Conservation (phyloP, 1,140 invertebrate genomes). For the Galleria mellonella region DNA sequence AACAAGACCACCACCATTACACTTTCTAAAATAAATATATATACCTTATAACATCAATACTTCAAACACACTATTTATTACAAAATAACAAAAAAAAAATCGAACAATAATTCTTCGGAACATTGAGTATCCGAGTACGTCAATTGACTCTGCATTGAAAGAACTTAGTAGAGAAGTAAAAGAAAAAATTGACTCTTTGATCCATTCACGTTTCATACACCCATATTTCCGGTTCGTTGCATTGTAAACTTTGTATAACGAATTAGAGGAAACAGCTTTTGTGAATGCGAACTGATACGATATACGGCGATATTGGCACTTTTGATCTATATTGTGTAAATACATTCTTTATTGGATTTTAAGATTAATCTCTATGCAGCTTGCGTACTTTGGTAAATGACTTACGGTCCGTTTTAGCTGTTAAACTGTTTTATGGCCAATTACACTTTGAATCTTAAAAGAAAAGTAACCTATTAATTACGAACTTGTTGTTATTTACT, state of each 20-base stretch:
- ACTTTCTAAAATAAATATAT: too few species aligned
- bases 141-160: slow-evolving; percentile 30
- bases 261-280: slow-evolving; percentile 3
- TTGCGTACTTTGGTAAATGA: background rate
- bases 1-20: too few species aligned
- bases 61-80: too few species aligned
- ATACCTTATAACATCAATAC: too few species aligned
- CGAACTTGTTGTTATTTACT: too few species aligned
- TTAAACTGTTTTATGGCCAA: too few species aligned
- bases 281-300: slow-evolving; percentile 1
- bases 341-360: slow-evolving; percentile 3
- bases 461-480: too few species aligned
- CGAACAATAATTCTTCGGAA: slow-evolving; percentile 11
- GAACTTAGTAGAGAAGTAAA: slow-evolving; percentile 9
- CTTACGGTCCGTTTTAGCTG: too few species aligned
- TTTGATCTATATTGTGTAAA: too few species aligned
- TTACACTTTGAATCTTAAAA: too few species aligned
- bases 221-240: slow-evolving; percentile 42
- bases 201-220: slow-evolving; percentile 16
- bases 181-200: slow-evolving; percentile 33
- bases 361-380: background rate
- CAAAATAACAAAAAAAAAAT: background rate
- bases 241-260: slow-evolving; percentile 19
- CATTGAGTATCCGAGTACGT: slow-evolving; percentile 29
- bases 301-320: background rate